Base-by-base conservation (phyloP, 2,888 invertebrate species). In the Ophion ellenae region DNA sequence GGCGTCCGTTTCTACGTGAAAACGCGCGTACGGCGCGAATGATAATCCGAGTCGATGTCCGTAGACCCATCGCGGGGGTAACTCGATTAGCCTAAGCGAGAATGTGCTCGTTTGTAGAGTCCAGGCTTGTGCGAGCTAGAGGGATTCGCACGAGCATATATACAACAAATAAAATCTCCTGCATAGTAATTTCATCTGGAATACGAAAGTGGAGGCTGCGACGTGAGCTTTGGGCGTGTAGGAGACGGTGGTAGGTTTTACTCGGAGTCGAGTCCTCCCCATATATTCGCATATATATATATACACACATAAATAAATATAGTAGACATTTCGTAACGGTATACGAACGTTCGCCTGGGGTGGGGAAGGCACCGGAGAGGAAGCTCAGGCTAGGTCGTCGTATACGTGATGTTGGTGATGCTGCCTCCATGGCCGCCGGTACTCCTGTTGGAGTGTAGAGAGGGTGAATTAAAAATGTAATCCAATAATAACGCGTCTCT, bases 391-490 rank as follows among this genome's bases (percentile, higher is more conserved):
- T 71, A 76, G 82, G 84, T 77, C 71, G 69, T 78, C 81, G 81
- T 69, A 86, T 86, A 83, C 81, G 84, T 76, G 79, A 80, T 70
- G 79, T 66, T 67, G 83, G 81, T 63, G 86, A 83, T 87, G 84
- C 88, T 86, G 17, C 53, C 1, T 85, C 83, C 83, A 63, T 69
- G 82, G 59, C 61, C 66, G 84, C 84, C 87, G 86, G 74, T 83
- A 71, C 66, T 76, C 47, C 75, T 80, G 59, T 70, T 67, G 17
- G 63, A 82, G 89, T 87, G 87, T 88, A 90, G 92, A 92, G 92
- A 92, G 93, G 92, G 91, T 91, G 93, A 93, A 94, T 94, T 94
- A 94, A 94, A 94, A 94, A 94, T 94, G 93, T 94, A 94, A 94
- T 94, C 93, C 93, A 94, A 94, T 94, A 94, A 93, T 94, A 93